Percentiles rank a stretch among this genome's conserved stretches.
phyloP scores from a whole-genome alignment of 2,888 invertebrate genomes.

The Oscheius sp. region DNA sequence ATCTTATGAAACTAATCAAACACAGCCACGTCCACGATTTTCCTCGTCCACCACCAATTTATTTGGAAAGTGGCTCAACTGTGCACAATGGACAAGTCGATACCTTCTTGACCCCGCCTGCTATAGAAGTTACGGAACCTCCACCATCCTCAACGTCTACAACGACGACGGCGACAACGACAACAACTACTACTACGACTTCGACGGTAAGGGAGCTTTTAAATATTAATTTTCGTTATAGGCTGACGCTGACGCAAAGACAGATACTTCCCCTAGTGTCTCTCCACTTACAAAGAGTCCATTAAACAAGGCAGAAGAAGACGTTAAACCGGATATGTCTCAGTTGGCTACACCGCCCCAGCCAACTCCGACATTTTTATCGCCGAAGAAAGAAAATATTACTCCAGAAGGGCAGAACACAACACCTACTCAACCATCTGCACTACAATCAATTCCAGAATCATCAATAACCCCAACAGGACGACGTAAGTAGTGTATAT shows the following conservation, averaged over 20 bases:
- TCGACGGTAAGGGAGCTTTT: constrained; percentile 5
- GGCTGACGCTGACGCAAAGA: not conserved
- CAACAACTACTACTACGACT: constrained; percentile 27
- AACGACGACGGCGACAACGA: not conserved
- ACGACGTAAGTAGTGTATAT: constrained; percentile 3
- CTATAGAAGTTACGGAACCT: constrained; percentile 32
- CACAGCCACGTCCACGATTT: constrained; percentile 16
- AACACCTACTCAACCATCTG: constrained; percentile 32
- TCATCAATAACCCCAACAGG: constrained; percentile 14
- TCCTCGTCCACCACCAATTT: constrained; percentile 11
- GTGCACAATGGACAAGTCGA: not conserved
- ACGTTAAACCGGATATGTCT: not conserved
- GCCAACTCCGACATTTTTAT: not conserved
- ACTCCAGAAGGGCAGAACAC: constrained; percentile 14
- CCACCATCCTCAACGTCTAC: constrained; percentile 5
- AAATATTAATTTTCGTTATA: not conserved
- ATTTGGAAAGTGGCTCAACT: not conserved
- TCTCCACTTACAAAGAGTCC: not conserved
- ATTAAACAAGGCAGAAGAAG: not conserved
- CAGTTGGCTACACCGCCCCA: not conserved
- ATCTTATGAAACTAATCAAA: not conserved
- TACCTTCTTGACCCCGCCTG: constrained; percentile 14
- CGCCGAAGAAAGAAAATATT: constrained; percentile 17
- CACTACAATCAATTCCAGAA: constrained; percentile 32
- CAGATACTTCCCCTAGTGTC: not conserved